Percentiles rank a stretch among this genome's conserved stretches.
phyloP scores from a whole-genome alignment of 2,797 vertebrate genomes.

The Semotilus atromaculatus region DNA sequence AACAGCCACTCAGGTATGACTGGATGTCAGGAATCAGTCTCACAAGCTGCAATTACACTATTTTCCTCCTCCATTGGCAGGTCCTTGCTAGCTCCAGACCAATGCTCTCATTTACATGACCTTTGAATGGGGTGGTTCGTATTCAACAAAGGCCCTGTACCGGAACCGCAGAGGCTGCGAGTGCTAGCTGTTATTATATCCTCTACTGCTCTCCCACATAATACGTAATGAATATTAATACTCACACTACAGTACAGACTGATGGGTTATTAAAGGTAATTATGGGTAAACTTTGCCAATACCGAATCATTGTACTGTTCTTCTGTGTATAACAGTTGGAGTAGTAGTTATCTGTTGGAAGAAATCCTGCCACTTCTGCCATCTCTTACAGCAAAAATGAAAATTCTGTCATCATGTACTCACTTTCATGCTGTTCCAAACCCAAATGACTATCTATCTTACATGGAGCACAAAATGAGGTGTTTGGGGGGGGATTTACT shows the following conservation, averaged over 20 bases:
- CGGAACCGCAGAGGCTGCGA: conserved; percentile 18
- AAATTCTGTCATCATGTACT: background rate
- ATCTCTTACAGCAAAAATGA: background rate
- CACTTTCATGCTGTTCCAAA: background rate
- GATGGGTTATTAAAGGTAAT: conserved; percentile 53
- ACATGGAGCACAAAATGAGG: no score
- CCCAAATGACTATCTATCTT: no score
- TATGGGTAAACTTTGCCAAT: conserved; percentile 38
- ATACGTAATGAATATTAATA: conserved; percentile 79
- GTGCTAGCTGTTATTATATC: conserved; percentile 71
- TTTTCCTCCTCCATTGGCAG: conserved; percentile 57
- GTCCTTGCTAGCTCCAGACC: conserved; percentile 37
- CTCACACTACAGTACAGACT: conserved; percentile 66
- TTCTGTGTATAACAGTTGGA: background rate
- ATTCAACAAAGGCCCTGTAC: conserved; percentile 33
- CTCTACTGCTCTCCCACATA: conserved; percentile 72
- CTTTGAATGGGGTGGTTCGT: conserved; percentile 42
- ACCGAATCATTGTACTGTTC: background rate
- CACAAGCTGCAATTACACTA: conserved; percentile 74
- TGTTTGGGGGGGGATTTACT: background rate
- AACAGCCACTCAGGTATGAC: conserved; percentile 79
- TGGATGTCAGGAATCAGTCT: conserved; percentile 75
- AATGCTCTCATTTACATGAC: conserved; percentile 63
- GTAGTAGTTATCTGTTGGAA: background rate
- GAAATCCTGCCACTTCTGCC: background rate